phyloP scores from a whole-genome alignment of 1,140 invertebrate genomes.

The Aphidius ervi region DNA sequence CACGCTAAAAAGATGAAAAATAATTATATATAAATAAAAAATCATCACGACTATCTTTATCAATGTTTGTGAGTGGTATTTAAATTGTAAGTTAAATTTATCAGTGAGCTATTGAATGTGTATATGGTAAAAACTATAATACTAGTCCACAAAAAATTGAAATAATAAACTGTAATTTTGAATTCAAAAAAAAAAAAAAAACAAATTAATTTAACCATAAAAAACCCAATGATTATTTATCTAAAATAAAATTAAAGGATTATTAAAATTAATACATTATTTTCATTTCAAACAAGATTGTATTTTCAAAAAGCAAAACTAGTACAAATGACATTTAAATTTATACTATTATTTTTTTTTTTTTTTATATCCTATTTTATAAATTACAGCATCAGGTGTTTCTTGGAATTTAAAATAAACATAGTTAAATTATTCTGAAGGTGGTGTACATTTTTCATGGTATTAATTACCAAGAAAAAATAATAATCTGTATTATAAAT shows the following conservation, averaged over 20 bases:
- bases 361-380: slow-evolving; percentile 3
- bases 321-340: slow-evolving; percentile 15
- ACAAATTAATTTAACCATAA: slow-evolving; percentile 4
- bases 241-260: slow-evolving; percentile 10
- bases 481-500: too few species aligned
- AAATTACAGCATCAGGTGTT: slow-evolving; percentile 7
- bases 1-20: slow-evolving; percentile 32
- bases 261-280: slow-evolving; percentile 19
- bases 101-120: slow-evolving; percentile 54
- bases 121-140: slow-evolving; percentile 52
- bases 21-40: slow-evolving; percentile 21
- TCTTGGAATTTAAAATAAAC: too few species aligned
- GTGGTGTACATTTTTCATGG: too few species aligned
- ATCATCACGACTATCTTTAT: slow-evolving; percentile 52
- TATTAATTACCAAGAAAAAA: too few species aligned
- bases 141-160: slow-evolving; percentile 53
- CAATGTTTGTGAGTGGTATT: slow-evolving; percentile 52
- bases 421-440: too few species aligned
- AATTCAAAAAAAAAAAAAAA: slow-evolving; percentile 43
- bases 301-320: not conserved
- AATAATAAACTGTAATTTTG: slow-evolving; percentile 54
- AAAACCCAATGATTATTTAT: slow-evolving; percentile 18
- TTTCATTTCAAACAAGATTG: slow-evolving; percentile 22
- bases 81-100: slow-evolving; percentile 48
- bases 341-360: not conserved